phyloP scores from a whole-genome alignment of 1,140 invertebrate genomes.

The Drosophila triauraria region DNA sequence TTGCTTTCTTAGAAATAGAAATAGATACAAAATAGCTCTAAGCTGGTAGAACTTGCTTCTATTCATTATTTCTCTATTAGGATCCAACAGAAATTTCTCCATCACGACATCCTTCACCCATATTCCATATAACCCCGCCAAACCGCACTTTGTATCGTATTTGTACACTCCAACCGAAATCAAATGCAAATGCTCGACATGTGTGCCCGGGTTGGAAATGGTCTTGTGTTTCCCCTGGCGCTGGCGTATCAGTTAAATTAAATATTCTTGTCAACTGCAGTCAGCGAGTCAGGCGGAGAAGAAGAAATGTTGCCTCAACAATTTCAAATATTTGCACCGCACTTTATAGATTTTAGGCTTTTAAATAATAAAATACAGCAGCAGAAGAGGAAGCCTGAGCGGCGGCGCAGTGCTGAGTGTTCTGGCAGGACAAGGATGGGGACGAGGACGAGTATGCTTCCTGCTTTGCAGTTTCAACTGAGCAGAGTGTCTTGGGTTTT shows the following conservation, averaged over 20 bases:
- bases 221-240: constrained; percentile 33
- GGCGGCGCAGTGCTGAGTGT: constrained; percentile 30
- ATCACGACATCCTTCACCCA: too few species aligned
- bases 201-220: constrained; percentile 37
- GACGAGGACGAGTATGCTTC: constrained; percentile 27
- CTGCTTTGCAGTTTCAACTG: constrained; percentile 48
- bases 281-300: constrained; percentile 65
- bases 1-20: too few species aligned
- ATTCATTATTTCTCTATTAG: too few species aligned
- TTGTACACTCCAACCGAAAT: constrained; percentile 36
- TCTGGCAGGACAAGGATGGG: constrained; percentile 20
- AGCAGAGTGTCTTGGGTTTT: constrained; percentile 61
- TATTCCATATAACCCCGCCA: neutral
- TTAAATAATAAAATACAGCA: constrained; percentile 79
- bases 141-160: neutral
- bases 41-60: too few species aligned
- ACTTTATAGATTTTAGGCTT: constrained; percentile 83
- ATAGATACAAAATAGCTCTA: too few species aligned
- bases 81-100: too few species aligned
- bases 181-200: constrained; percentile 49
- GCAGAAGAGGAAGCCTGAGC: constrained; percentile 15
- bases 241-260: constrained; percentile 65
- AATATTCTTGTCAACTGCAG: constrained; percentile 83
- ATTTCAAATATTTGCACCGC: constrained; percentile 82
- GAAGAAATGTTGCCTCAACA: constrained; percentile 70